Evolutionary conservation across 1,140 invertebrate genomes (phyloP), one percentile per base, ranked within the genome.

Genomic region (Hestina assimilis): DNA sequence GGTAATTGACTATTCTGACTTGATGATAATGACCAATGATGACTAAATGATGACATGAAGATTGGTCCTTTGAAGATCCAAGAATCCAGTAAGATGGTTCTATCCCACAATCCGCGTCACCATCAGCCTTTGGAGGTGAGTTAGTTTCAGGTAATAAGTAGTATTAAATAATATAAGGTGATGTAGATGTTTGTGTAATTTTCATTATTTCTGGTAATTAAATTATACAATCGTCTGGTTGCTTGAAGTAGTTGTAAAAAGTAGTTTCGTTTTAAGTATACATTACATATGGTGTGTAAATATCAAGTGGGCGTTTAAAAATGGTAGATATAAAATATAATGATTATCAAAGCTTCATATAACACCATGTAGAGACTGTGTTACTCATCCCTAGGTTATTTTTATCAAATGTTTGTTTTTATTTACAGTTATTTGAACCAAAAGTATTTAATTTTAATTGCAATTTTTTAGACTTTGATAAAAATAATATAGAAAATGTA

Each of bases 91-190:
- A 40, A 20, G 75, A 74, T 59, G 76, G 55, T 66, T 72, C 73
- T 67, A 76, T 69, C 61, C 74, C 66, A 75, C 72, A 67, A 69
- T 68, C 78, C 56, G 71, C 51, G 69, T 58, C 63, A 64, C 69
- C 69, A 70, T 75, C 65, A 66, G 55, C 61, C 68, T 59, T 26
- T 43, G 58, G 60, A 81, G 80, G 80, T 83, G 76, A 83, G 80
- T 72, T 59, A 55, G 35, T 66, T 70, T 54, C 53, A 48, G 48
- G 41, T 43, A 48, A 29, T 24, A 51, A n/a, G 2, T 35, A 38
- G 33, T 8, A 17, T 17, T 8, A 35, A 38, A n/a, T 38, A 38
- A 19, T 38, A 9, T 19, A 31, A 38, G 15, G 19, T 3, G 14
- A 38, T 38, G 19, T 64, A 45, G 47, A 65, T 65, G 57, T n/a